Conservation (phyloP, 2,888 invertebrate species). For the Agrotis exclamationis region DNA sequence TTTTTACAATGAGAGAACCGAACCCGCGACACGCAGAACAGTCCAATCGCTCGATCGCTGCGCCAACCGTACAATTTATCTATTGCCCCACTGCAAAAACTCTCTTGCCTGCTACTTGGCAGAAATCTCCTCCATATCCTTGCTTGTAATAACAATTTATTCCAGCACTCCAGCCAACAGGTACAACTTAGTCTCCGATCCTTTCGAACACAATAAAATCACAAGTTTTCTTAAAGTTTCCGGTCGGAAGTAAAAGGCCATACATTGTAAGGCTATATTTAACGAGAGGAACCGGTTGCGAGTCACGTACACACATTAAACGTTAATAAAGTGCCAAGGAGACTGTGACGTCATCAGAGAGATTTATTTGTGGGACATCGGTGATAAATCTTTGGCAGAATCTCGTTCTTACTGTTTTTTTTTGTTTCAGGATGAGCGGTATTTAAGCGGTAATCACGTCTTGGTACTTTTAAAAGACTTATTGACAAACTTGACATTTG, state of each 20-base stretch:
- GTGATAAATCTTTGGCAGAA: slow-evolving; percentile 37
- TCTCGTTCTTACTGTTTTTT: slow-evolving; percentile 24
- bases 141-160: background rate
- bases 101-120: too few relatives aligned
- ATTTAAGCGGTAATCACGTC: slow-evolving; percentile 17
- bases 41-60: too few relatives aligned
- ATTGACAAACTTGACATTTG: slow-evolving; percentile 32
- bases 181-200: background rate
- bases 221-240: slow-evolving; percentile 48
- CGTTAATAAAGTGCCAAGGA: slow-evolving; percentile 54
- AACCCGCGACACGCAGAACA: too few relatives aligned
- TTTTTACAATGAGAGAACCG: too few relatives aligned
- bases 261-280: slow-evolving; percentile 47
- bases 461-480: slow-evolving; percentile 26
- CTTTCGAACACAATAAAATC: slow-evolving; percentile 14
- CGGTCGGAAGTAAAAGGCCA: slow-evolving; percentile 62
- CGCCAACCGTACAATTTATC: too few relatives aligned
- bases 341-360: slow-evolving; percentile 38
- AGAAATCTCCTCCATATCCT: too few relatives aligned
- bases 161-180: background rate
- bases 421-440: slow-evolving; percentile 25
- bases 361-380: slow-evolving; percentile 41
- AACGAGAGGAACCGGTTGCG: slow-evolving; percentile 40
- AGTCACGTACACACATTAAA: slow-evolving; percentile 36
- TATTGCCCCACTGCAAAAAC: too few relatives aligned